A percentile compares a stretch with the other conserved stretches of the same genome.
These are phyloP conservation scores for Acridotheres tristis DNA, from an alignment of 2,797 vertebrate species.

Conservation along the genomic window DNA sequence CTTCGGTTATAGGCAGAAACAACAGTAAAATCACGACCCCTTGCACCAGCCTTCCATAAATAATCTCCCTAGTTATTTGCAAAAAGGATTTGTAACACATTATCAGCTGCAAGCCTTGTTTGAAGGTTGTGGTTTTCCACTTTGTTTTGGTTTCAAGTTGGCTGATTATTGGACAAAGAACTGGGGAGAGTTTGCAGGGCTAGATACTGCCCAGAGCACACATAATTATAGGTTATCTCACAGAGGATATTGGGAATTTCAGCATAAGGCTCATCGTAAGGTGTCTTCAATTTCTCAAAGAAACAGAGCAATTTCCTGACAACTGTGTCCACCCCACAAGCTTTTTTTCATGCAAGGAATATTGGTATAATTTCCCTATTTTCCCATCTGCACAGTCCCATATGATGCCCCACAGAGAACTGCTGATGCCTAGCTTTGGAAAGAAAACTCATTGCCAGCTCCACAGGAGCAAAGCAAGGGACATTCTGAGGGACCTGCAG, in stretches of 20 bases:
- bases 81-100: not conserved
- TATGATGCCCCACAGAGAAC: not conserved
- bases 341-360: not conserved
- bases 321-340: not conserved
- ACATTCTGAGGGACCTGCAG: not conserved
- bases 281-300: not conserved
- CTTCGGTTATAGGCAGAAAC: not conserved
- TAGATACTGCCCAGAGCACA: not conserved
- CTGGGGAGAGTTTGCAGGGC: not conserved
- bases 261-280: not conserved
- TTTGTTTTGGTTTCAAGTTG: not conserved
- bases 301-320: not conserved
- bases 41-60: not conserved
- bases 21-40: not conserved
- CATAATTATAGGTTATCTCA: not conserved
- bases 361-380: not conserved
- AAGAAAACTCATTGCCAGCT: not conserved
- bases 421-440: not conserved
- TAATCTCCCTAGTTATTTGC: not conserved
- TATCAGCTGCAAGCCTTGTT: not conserved
- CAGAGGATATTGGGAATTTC: not conserved
- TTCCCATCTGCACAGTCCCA: not conserved
- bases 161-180: not conserved
- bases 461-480: not conserved
- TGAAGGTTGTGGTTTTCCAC: not conserved